Evolutionary conservation across 2,113 vertebrate species (phyloP), one percentile per base, ranked within the genome.

Genomic region (Piaya cayana): DNA sequence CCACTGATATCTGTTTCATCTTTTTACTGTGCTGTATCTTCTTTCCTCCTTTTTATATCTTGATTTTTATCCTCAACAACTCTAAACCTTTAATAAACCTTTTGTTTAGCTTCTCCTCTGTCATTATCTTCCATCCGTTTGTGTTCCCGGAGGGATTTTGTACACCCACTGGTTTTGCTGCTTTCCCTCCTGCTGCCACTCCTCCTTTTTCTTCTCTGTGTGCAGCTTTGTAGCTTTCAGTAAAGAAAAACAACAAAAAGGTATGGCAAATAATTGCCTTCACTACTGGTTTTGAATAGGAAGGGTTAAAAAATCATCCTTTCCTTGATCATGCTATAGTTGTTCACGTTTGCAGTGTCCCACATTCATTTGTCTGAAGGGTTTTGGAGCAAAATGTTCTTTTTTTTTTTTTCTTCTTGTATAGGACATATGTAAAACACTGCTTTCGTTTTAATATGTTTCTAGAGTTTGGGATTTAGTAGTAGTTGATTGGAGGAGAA

Each of bases 1-100:
- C 9, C 6, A 9, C 12, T 68, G 14, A 8, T 59, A n/a, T 0
- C 16, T 2, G 19, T 21, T 58, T 52, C 0, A 1, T 80, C 36
- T 68, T 77, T 18, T 43, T 63, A n/a, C 22, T 37, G 2, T 68
- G n/a, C 7, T 55, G 1, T 20, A 6, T 55, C 19, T 10, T 53
- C 29, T 50, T 65, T 69, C 20, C 5, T 88, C 25, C 16, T 78
- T 50, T 50, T 21, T 64, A 0, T 14, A 29, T 52, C 12, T 77
- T 71, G 18, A n/a, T 71, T 88, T 76, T 84, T 68, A 25, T 67
- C 29, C 10, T 67, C 37, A 65, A 68, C 22, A 69, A 59, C 39
- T 25, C 22, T 17, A 49, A 45, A 6, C 8, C 6, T 91, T 7
- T 62, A 25, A 15, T 78, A 7, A 60, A 45, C 13, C 23, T 75